phyloP scores from a whole-genome alignment of 2,113 vertebrate genomes.

The Lampris megalopsis region DNA sequence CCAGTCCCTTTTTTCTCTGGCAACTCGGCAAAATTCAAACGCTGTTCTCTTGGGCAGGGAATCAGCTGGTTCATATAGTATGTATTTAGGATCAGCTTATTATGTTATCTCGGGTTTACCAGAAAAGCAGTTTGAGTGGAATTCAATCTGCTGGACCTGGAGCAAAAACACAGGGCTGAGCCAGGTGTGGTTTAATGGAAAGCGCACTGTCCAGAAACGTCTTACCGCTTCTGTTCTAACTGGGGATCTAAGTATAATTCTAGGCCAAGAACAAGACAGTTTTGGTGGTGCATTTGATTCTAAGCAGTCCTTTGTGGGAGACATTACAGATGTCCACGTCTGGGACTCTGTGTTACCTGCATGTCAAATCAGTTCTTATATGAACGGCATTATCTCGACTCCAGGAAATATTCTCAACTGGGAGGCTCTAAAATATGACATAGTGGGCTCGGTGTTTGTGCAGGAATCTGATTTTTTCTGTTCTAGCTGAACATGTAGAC shows the following conservation, averaged over 20 bases:
- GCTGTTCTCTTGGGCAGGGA: neutral
- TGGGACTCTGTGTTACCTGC: constrained; percentile 8
- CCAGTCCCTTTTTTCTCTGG: constrained; percentile 9
- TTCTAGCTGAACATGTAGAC: neutral
- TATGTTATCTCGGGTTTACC: neutral
- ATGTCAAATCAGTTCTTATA: constrained; percentile 6
- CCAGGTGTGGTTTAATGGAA: neutral
- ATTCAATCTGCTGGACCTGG: constrained; percentile 54
- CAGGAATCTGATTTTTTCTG: neutral
- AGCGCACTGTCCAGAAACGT: neutral
- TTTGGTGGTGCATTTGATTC: neutral
- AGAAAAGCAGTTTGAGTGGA: constrained; percentile 19
- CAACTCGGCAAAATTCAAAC: neutral
- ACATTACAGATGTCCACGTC: constrained; percentile 4
- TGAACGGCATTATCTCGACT: neutral
- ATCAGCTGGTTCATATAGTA: neutral
- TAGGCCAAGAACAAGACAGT: constrained; percentile 6
- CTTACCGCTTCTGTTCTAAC: neutral
- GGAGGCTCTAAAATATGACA: constrained; percentile 6
- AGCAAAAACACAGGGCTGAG: constrained; percentile 2
- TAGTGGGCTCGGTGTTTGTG: neutral
- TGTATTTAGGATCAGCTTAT: neutral
- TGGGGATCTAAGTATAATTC: constrained; percentile 2
- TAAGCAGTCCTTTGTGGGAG: neutral
- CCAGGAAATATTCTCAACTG: constrained; percentile 36